Evolutionary conservation across 2,888 invertebrate genomes (phyloP).

Genomic region (Perizoma affinitatum): DNA sequence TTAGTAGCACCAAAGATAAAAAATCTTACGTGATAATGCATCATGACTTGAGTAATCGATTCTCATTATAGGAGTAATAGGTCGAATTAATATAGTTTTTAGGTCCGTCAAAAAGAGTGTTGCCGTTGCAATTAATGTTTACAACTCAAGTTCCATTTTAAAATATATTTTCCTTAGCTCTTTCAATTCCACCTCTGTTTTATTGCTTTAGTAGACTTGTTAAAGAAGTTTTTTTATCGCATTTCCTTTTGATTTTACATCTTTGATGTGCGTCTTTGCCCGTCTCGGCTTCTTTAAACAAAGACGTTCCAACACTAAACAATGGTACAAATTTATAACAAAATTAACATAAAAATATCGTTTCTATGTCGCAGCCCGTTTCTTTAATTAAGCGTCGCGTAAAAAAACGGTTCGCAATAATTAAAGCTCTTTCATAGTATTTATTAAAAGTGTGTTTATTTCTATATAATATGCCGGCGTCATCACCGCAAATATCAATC

Average conservation of each 20-base stretch:
- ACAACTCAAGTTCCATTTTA: slow-evolving; percentile 59
- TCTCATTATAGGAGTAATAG: no score
- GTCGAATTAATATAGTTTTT: no score
- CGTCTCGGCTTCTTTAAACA: slow-evolving; percentile 24
- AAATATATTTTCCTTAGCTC: slow-evolving; percentile 59
- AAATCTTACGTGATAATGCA: no score
- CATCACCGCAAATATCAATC: slow-evolving; percentile 27
- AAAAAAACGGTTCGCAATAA: slow-evolving; percentile 33
- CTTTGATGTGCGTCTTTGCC: slow-evolving; percentile 58
- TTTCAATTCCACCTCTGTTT: slow-evolving; percentile 68
- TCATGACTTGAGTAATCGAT: no score
- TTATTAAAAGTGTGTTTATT: slow-evolving; percentile 26
- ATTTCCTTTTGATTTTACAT: slow-evolving; percentile 58
- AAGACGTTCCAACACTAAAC: slow-evolving; percentile 34
- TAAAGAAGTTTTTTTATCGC: slow-evolving; percentile 61
- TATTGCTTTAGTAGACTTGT: slow-evolving; percentile 74
- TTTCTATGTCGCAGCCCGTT: slow-evolving; percentile 31
- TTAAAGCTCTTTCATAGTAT: slow-evolving; percentile 30
- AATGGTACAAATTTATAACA: slow-evolving; percentile 38
- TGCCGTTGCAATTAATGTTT: not conserved
- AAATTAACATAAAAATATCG: slow-evolving; percentile 39
- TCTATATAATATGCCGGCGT: slow-evolving; percentile 26
- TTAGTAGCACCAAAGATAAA: no score
- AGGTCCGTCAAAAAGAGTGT: not conserved
- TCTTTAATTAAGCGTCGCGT: slow-evolving; percentile 39